Base-by-base conservation (phyloP, 2,888 invertebrate species). In the Hypolimnas misippus region DNA sequence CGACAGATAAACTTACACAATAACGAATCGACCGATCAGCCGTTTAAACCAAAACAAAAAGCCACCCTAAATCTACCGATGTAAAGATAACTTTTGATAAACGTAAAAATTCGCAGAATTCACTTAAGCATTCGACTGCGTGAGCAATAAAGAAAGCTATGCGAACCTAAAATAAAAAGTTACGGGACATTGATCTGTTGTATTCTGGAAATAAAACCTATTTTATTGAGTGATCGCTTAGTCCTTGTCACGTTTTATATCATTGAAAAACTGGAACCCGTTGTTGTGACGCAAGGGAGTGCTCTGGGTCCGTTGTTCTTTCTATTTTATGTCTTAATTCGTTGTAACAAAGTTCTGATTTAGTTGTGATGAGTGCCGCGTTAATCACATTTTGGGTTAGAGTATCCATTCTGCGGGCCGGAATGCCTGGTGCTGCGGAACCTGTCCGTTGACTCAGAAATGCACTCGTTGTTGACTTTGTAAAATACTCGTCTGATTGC, bases 211-310 rank as follows among this genome's bases (percentile, higher is more conserved):
- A 89, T 90, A 90, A 89, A 90, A 88, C 75, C 81, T 81, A 89
- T 87, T 89, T 89, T 89, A 85, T 85, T 88, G 85, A 87, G 83
- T 84, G 86, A 88, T 86, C 81, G 76, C 71, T 79, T 74, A 79
- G 82, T 57, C 70, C 79, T 82, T 89, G 86, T 86, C 86, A 84
- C 89, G 84, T 89, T 90, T 82, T 83, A 83, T 82, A 81, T 84
- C 81, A 84, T 79, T 80, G 76, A 77, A 82, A 78, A 82, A 78
- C 76, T 70, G 74, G 68, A 80, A 77, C 79, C 74, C 70, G 78
- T 76, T 79, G 76, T 75, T 76, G 73, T 83, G 74, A 76, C 78
- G 73, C 84, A 85, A 85, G 84, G 86, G 64, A 72, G 70, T 78
- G 77, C 73, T 31, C 67, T 76, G 49, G 78, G 73, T 16, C 73